These are phyloP conservation scores for Axis porcinus DNA, from an alignment of 2,113 vertebrate genomes.

Conservation along the genomic window DNA sequence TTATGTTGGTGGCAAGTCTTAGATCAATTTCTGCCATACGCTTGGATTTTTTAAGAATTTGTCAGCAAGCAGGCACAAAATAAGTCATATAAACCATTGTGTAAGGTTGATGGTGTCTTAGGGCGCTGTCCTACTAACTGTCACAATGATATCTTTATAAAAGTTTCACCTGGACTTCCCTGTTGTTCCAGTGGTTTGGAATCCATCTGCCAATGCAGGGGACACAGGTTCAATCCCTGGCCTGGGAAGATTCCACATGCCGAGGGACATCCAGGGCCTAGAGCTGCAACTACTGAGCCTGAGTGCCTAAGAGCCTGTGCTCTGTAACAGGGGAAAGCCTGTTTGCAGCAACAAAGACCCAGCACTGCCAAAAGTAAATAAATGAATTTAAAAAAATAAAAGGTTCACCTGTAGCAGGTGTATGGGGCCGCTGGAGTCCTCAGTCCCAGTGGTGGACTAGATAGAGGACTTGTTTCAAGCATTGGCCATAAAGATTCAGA, in stretches of 20 bases:
- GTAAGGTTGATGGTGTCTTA: neutral
- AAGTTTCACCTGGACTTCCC: neutral
- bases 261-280: accelerated
- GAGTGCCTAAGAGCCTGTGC: neutral
- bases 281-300: neutral
- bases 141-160: neutral
- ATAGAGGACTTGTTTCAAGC: neutral
- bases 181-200: neutral
- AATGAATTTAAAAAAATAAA: neutral
- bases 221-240: neutral
- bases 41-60: neutral
- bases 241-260: neutral
- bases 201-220: neutral
- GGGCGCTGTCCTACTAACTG: neutral
- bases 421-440: neutral
- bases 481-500: neutral
- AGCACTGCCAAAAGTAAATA: neutral
- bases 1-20: neutral
- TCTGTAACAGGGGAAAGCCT: neutral
- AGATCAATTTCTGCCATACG: neutral
- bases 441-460: neutral
- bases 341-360: neutral
- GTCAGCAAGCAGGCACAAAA: neutral
- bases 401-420: neutral
- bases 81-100: neutral